Percentiles rank a stretch among this genome's conserved stretches.
phyloP scores from a whole-genome alignment of 2,113 vertebrate species.

The Aegithalos caudatus region DNA sequence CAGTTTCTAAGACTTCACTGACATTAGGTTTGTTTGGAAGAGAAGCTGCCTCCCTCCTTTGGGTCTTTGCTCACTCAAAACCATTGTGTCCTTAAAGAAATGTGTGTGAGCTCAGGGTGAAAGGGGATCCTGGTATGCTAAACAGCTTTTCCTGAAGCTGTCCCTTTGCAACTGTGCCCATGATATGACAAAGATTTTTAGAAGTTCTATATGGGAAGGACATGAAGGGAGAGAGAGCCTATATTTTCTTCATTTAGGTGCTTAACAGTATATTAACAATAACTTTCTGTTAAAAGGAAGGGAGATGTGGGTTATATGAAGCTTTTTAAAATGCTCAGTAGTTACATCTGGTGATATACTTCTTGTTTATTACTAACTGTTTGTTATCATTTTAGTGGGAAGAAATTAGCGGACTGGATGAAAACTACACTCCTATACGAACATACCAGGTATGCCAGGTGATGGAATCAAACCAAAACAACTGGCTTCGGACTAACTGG shows the following conservation, averaged over 20 bases:
- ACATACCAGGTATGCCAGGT: slow-evolving; percentile 99
- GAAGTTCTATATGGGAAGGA: background rate
- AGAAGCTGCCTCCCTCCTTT: background rate
- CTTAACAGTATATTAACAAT: background rate
- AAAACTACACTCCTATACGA: slow-evolving; percentile 98
- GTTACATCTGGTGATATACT: background rate
- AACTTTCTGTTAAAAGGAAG: background rate
- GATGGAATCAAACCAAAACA: slow-evolving; percentile 99
- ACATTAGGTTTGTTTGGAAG: background rate
- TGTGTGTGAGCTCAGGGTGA: background rate
- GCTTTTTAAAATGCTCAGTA: background rate
- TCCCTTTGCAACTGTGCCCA: background rate
- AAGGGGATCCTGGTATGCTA: background rate
- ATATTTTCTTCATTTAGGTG: background rate
- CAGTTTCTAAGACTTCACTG: background rate
- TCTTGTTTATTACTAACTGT: slow-evolving; percentile 43
- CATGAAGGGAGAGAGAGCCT: background rate
- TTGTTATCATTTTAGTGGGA: slow-evolving; percentile 89
- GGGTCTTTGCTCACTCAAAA: background rate
- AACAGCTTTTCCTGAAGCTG: background rate
- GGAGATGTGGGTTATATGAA: background rate
- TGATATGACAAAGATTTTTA: background rate
- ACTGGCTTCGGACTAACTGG: slow-evolving; percentile 99
- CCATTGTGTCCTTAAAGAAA: background rate
- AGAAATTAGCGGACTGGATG: slow-evolving; percentile 99